Base-by-base conservation (phyloP, 2,113 vertebrate genomes). In the Sapajus apella region DNA sequence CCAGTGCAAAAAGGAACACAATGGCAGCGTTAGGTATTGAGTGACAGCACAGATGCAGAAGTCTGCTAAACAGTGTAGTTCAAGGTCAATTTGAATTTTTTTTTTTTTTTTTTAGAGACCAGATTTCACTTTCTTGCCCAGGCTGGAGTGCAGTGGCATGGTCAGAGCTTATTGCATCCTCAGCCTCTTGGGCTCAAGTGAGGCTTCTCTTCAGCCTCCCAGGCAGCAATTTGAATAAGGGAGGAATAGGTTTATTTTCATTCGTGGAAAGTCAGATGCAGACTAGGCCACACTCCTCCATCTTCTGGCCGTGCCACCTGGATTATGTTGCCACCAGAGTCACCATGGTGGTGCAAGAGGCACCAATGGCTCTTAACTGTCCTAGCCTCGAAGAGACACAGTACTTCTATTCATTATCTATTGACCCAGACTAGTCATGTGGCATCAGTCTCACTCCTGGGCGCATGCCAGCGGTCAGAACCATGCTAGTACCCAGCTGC, bases 381-480 rank as follows among this genome's bases (percentile, higher is more conserved):
- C 68, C 18, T 16, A 27, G 50, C 37, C 64, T 40, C 0, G 1
- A 35, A 32, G 45, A 72, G n/a, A 37, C 40, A 0, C 3, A 11
- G 4, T 23, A 0, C 70, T 37, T 70, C 25, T 0, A 1, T 61
- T 66, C 1, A 0, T 2, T 20, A 43, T 40, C 52, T 20, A 1
- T 10, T 3, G 30, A 58, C 77, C 5, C 12, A 0, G 6, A 16
- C 1, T 3, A 58, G 43, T 25, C 20, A 0, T 0, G 21, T 7
- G 72, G 2, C 0, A 0, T 35, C 12, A 1, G 20, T 2, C 6
- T 43, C 23, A 32, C 35, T 18, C 6, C 58, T 21, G 87, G 91
- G 70, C 1, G 2, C 3, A 0, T 4, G 32, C 21, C 30, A 45
- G 8, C 20, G 6, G n/a, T 30, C 0, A 0, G 0, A 47, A 8